Evolutionary conservation across 1,140 invertebrate species (phyloP).

Genomic region (Drosophila kikkawai): DNA sequence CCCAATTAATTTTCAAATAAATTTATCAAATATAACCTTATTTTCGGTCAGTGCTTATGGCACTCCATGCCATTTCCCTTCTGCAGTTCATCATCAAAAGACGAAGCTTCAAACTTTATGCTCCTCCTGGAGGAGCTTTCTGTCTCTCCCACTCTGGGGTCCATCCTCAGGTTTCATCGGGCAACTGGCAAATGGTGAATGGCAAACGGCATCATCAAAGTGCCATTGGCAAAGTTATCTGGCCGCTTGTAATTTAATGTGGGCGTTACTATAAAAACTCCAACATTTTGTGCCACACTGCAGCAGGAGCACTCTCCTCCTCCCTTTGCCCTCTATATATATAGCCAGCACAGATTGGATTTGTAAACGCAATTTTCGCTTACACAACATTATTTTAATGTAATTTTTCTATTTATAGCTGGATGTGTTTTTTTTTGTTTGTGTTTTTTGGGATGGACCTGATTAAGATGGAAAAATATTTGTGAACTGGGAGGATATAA

Average conservation of each 20-base stretch:
- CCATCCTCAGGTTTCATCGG: constrained; percentile 20
- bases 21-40: not conserved
- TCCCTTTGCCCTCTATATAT: not conserved
- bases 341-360: constrained; percentile 47
- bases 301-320: not conserved
- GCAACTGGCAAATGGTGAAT: constrained; percentile 18
- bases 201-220: constrained; percentile 61
- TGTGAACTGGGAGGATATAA: too few relatives aligned
- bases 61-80: not conserved
- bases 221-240: constrained; percentile 59
- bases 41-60: constrained; percentile 7
- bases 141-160: not conserved
- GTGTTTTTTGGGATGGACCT: constrained; percentile 30
- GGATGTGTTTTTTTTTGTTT: not conserved
- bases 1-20: not conserved
- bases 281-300: constrained; percentile 45
- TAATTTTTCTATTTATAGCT: constrained; percentile 52
- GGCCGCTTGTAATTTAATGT: constrained; percentile 72
- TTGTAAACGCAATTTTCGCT: constrained; percentile 62
- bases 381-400: constrained; percentile 62
- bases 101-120: constrained; percentile 37
- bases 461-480: not conserved
- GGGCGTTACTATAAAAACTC: constrained; percentile 57
- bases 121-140: constrained; percentile 2
- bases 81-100: constrained; percentile 48